phyloP scores from a whole-genome alignment of 2,797 vertebrate genomes.

The Lagodon rhomboides region DNA sequence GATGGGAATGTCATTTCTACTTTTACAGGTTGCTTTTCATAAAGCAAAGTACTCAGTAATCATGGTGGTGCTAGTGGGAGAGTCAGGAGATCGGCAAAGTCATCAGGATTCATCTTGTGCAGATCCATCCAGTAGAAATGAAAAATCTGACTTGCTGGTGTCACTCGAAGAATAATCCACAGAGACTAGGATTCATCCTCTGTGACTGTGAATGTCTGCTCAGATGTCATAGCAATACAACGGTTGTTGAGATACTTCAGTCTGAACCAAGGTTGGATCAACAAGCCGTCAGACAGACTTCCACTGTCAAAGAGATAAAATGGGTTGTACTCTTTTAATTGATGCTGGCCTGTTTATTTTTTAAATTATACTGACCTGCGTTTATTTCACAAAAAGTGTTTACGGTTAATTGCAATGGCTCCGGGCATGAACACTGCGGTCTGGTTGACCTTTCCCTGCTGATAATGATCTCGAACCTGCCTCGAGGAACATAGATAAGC shows the following conservation, averaged over 20 bases:
- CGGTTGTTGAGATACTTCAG: not conserved
- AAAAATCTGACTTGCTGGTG: not conserved
- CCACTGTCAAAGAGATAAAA: not conserved
- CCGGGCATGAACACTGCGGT: not conserved
- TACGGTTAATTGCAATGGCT: constrained; percentile 19
- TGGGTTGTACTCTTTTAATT: constrained; percentile 4
- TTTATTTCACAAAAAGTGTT: constrained; percentile 10
- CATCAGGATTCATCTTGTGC: not conserved
- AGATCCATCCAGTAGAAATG: not conserved
- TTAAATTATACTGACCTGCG: too few relatives aligned
- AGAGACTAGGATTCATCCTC: not conserved
- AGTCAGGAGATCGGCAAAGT: not conserved
- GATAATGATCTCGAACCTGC: constrained; percentile 60
- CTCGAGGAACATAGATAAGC: constrained; percentile 59
- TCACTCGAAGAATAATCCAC: too few relatives aligned
- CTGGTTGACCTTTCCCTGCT: constrained; percentile 77
- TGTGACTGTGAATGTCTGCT: constrained; percentile 1
- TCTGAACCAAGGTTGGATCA: not conserved
- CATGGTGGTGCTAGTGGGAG: not conserved
- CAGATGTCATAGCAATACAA: not conserved
- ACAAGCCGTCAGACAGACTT: not conserved
- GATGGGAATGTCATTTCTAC: not conserved
- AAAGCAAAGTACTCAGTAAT: too few relatives aligned
- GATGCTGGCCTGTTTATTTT: not conserved
- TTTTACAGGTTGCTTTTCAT: not conserved